These are phyloP conservation scores for Ferdinandea cuprea DNA, from an alignment of 2,888 invertebrate species.

Conservation along the genomic window DNA sequence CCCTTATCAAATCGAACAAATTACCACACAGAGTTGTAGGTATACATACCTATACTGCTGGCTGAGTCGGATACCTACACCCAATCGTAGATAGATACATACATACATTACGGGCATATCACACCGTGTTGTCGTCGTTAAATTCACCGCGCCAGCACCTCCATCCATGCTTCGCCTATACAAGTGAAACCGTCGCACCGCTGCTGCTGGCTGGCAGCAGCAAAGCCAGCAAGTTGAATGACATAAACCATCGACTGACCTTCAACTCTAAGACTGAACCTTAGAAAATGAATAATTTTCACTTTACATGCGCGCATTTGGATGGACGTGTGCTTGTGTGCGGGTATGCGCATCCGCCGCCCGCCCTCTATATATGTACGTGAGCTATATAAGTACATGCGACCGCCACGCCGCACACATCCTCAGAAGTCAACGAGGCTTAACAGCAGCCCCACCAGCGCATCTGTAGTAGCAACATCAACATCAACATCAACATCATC, in stretches of 20 bases:
- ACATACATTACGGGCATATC: conserved; percentile 44
- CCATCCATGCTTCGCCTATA: conserved; percentile 15
- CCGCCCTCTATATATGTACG: conserved; percentile 30
- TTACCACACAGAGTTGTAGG: conserved; percentile 40
- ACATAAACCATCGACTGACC: conserved; percentile 83
- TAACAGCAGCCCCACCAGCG: conserved; percentile 33
- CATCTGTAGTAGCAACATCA: conserved; percentile 3
- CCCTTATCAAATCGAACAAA: conserved; percentile 62
- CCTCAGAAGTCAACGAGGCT: conserved; percentile 53
- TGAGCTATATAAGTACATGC: conserved; percentile 20
- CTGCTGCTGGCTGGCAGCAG: conserved; percentile 56
- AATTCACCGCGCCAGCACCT: conserved; percentile 29
- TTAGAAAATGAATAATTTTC: conserved; percentile 82
- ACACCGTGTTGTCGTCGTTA: conserved; percentile 42
- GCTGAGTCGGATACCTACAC: conserved; percentile 12
- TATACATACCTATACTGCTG: conserved; percentile 10
- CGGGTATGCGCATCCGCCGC: conserved; percentile 60
- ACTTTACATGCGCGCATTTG: conserved; percentile 75
- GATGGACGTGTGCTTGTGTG: conserved; percentile 21
- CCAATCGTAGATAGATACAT: not conserved
- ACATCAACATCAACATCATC: conserved; percentile 10
- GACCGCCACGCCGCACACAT: conserved; percentile 43
- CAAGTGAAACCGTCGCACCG: conserved; percentile 7
- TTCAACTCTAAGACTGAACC: conserved; percentile 83
- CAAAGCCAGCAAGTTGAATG: conserved; percentile 81